Evolutionary conservation across 2,888 invertebrate genomes (phyloP), one percentile per base, ranked within the genome.

Genomic region (Eristalis tenax): DNA sequence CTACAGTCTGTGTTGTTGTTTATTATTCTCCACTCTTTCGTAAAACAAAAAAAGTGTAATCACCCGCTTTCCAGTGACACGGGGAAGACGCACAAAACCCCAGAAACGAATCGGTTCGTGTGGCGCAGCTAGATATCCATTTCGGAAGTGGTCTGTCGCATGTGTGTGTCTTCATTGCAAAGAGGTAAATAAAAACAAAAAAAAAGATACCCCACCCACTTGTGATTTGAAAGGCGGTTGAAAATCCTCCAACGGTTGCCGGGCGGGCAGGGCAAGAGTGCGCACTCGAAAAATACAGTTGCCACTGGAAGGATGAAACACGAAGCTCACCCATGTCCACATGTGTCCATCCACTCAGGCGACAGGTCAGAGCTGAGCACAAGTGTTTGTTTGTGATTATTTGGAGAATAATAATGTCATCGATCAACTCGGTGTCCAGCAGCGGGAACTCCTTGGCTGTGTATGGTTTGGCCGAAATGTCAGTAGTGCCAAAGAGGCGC

Each of bases 351-450:
- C 22, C 61, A 35, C 66, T 38, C 13, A 22, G 6, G 26, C n/a
- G 28, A 26, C 35, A 26, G 15, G 57, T 18, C 64, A 40, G 50
- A 23, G 13, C 38, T 26, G n/a, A 38, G 35, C 38, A n/a, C 43
- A 6, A 35, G 63, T 59, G 6, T 28, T 26, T 50, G 11, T 35
- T 18, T 59, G 26, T 26, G 59, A 59, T 59, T 59, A 59, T 50
- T 50, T 50, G 50, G 6, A 2, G 50, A 59, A 59, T 26, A 76
- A 76, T 32, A 76, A 68, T 76, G 59, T 22, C 76, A 76, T 68
- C 76, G 68, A 68, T 76, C 76, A 76, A 61, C 26, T 11, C 61
- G 8, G 65, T 68, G 76, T 68, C 56, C 65, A 66, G 59, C 15
- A 26, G 23, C 64, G 61, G 61, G 13, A 61, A 40, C 61, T 22